Conservation (phyloP, 2,888 invertebrate genomes). For the Mayetiola destructor region DNA sequence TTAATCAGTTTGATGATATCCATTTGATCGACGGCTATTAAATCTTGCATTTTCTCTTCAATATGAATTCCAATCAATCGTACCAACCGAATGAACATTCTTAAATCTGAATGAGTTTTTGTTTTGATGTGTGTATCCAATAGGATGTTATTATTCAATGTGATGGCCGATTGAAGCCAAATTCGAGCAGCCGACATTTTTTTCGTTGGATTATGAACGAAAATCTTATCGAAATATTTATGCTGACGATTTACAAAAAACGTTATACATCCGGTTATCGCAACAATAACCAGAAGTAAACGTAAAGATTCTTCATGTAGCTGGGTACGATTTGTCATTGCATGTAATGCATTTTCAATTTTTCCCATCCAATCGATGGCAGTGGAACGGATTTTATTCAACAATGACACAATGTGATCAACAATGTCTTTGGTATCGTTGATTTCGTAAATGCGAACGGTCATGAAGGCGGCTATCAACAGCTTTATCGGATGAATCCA, state of each 20-base stretch:
- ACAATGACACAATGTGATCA: not conserved
- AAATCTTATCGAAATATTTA: not conserved
- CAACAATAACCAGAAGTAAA: not conserved
- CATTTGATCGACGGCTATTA: not conserved
- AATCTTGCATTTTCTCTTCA: not conserved
- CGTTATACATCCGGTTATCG: not conserved
- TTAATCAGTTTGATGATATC: not conserved
- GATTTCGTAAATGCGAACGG: not conserved
- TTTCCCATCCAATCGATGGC: not conserved
- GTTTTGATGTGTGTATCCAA: not conserved
- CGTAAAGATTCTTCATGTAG: not conserved
- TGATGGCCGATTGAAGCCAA: not conserved
- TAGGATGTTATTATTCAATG: not conserved
- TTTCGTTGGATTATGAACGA: not conserved
- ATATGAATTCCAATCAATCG: not conserved
- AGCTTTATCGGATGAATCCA: conserved; percentile 1
- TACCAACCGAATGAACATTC: not conserved
- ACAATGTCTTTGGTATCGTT: not conserved
- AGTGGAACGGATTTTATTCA: not conserved
- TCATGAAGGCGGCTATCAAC: not conserved
- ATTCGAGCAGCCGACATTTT: not conserved
- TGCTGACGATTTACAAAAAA: not conserved
- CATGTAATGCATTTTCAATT: not conserved
- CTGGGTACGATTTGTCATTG: not conserved
- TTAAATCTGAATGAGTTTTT: not conserved